These are phyloP conservation scores for Euura lappo DNA, from an alignment of 1,140 invertebrate species.

Conservation along the genomic window DNA sequence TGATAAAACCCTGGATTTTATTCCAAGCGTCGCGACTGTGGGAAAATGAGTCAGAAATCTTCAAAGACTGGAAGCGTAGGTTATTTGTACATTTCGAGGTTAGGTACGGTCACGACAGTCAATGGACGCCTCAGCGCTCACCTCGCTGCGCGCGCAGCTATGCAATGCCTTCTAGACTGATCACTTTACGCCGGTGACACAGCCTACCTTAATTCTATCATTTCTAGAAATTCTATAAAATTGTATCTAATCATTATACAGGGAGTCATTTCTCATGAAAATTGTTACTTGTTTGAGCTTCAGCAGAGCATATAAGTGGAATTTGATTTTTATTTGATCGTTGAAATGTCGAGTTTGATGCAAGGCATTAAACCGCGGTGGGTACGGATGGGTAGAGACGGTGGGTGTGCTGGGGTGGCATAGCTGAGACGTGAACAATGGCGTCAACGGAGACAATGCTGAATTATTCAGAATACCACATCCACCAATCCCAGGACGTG, in stretches of 20 bases:
- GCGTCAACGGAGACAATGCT: constrained; percentile 56
- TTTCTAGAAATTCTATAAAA: too few relatives aligned
- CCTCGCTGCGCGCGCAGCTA: too few relatives aligned
- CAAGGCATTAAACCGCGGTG: background rate
- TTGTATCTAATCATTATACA: background rate
- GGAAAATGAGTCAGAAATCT: too few relatives aligned
- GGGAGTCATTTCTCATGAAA: too few relatives aligned
- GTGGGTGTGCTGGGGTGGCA: background rate
- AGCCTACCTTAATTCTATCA: too few relatives aligned
- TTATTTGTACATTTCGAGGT: too few relatives aligned
- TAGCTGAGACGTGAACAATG: constrained; percentile 54
- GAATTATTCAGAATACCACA: constrained; percentile 59
- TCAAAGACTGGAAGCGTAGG: too few relatives aligned
- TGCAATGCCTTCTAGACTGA: too few relatives aligned
- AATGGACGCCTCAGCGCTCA: too few relatives aligned
- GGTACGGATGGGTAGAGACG: background rate
- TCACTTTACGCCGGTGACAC: too few relatives aligned
- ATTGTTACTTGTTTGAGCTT: too few relatives aligned
- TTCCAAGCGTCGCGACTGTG: background rate
- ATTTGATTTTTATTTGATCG: background rate
- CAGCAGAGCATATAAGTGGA: background rate
- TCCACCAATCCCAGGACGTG: constrained; percentile 42
- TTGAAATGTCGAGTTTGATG: background rate
- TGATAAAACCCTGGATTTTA: background rate
- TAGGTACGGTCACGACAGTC: too few relatives aligned